Base-by-base conservation (phyloP, 2,888 invertebrate species). In the Diplazon laetatorius region DNA sequence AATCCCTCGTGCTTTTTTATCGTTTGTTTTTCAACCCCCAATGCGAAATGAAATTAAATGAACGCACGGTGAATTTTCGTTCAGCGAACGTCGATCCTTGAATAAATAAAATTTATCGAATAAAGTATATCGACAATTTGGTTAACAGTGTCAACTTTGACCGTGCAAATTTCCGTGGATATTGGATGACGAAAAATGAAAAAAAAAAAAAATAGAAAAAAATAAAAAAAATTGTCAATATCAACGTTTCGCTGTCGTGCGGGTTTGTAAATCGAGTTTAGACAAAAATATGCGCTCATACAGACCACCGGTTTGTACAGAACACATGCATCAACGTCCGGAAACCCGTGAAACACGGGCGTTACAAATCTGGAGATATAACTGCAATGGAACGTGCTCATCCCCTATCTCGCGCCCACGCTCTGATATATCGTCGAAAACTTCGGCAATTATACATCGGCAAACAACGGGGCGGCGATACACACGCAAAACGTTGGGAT, bases 371-470 rank as follows among this genome's bases (percentile, higher is more conserved):
- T 81, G 69, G 57, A 72, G 69, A 79, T 75, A 79, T 71, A 75
- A 77, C 69, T 46, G 66, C 70, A 74, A 75, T 73, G 73, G 66
- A 76, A 46, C 71, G 35, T 39, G 48, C 30, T 37, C 6, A n/a
- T 30, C 2, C 39, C 3, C 52, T 44, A 42, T 52, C 60, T 52
- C 44, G 30, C 14, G 42, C 55, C 46, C 46, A 20, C 59, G n/a
- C 66, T 30, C 75, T 82, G 82, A 83, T 80, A 77, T 80, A 83
- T 83, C 78, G 82, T 52, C 66, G 71, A 75, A 77, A 83, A 83
- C 83, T 83, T 82, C 65, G 78, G 80, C 82, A 83, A 83, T 82
- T 83, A 82, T 78, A 82, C 76, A 78, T 81, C 75, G 73, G 37
- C 71, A 62, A 75, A 66, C 68, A 59, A 42, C 22, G n/a, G n/a